A percentile compares a stretch with the other conserved stretches of the same genome.
These are phyloP conservation scores for Pedionomus torquatus DNA, from an alignment of 2,113 vertebrate genomes.

Conservation along the genomic window DNA sequence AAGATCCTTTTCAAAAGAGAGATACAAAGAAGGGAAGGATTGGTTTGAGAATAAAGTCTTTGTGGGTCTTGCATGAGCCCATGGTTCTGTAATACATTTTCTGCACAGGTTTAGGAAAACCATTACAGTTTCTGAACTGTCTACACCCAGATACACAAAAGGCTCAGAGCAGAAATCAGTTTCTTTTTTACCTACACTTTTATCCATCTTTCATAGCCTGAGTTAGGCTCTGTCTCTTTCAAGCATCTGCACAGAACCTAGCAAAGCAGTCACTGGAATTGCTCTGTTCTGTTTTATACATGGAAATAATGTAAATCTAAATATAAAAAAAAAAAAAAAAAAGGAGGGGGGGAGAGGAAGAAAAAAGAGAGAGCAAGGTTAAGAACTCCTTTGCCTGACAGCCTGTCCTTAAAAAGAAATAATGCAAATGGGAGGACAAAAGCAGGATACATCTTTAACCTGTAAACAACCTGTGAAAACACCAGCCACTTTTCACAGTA, in stretches of 20 bases:
- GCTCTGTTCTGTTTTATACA: not conserved
- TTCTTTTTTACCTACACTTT: not conserved
- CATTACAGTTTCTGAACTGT: not conserved
- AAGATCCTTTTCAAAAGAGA: not conserved
- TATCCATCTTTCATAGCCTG: not conserved
- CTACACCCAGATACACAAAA: not conserved
- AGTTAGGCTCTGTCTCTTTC: not conserved
- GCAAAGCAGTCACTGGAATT: not conserved
- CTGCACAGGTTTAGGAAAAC: not conserved
- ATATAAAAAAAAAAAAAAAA: not conserved
- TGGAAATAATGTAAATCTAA: not conserved
- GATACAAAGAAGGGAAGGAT: not conserved
- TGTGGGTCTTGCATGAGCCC: not conserved
- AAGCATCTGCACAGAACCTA: not conserved
- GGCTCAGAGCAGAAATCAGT: rapidly evolving
- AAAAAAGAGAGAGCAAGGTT: not conserved
- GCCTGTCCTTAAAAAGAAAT: not conserved
- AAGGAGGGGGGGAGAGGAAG: rapidly evolving
- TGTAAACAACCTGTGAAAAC: not conserved
- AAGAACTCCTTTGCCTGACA: not conserved
- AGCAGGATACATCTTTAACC: not conserved
- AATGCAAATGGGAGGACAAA: not conserved
- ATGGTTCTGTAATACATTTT: not conserved
- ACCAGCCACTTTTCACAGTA: not conserved
- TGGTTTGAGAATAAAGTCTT: not conserved